Evolutionary conservation across 2,113 vertebrate species (phyloP).

Genomic region (Pycnonotus jocosus): DNA sequence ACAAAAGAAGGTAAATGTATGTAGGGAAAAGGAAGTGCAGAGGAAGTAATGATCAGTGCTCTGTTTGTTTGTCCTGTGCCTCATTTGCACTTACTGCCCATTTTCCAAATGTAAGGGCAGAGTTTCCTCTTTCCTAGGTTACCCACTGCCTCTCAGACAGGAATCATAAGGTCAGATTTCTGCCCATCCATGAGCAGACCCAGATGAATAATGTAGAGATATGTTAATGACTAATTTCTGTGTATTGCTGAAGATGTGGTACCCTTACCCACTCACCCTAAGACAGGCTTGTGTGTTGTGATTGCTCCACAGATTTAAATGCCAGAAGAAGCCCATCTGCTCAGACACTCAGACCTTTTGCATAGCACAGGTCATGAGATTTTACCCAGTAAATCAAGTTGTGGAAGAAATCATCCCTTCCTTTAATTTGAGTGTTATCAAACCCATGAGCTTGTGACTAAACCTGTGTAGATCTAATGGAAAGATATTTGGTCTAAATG

Average conservation of each 20-base stretch:
- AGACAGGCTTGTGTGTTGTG: background rate
- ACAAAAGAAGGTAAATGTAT: background rate
- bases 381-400: background rate
- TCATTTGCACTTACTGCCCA: background rate
- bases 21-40: background rate
- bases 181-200: background rate
- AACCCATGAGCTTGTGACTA: constrained; percentile 5
- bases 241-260: background rate
- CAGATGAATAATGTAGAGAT: background rate
- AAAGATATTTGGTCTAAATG: constrained; percentile 40
- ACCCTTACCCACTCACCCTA: background rate
- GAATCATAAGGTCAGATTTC: background rate
- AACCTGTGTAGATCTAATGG: background rate
- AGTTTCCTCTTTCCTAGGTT: background rate
- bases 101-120: background rate
- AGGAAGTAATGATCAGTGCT: background rate
- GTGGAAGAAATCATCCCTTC: background rate
- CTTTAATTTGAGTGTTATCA: background rate
- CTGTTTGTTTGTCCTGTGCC: background rate
- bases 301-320: background rate
- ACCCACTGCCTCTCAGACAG: background rate
- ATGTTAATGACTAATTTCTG: background rate
- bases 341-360: background rate
- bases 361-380: background rate
- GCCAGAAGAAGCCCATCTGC: background rate